These are phyloP conservation scores for Drosophila kepulauana DNA, from an alignment of 1,140 invertebrate species.

Conservation along the genomic window DNA sequence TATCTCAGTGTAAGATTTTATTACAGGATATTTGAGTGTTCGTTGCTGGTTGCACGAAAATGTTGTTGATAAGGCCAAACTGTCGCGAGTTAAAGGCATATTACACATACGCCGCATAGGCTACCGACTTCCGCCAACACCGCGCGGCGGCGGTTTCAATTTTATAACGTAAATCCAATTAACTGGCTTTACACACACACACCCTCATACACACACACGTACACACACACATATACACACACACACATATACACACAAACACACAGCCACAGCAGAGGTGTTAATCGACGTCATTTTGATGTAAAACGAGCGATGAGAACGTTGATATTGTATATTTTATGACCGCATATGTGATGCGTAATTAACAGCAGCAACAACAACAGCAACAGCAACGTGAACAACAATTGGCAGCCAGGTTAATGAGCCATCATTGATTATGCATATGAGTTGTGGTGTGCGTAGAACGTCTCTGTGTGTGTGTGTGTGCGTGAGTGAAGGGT, in stretches of 20 bases:
- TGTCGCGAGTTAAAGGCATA: conserved; percentile 34
- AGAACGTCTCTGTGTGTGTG: background rate
- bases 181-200: conserved; percentile 55
- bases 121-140: conserved; percentile 56
- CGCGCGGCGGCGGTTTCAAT: conserved; percentile 65
- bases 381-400: conserved; percentile 55
- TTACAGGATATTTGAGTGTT: background rate
- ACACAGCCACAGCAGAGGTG: conserved; percentile 53
- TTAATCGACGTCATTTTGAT: conserved; percentile 82
- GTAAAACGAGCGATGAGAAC: conserved; percentile 72
- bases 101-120: conserved; percentile 69
- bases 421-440: conserved; percentile 81
- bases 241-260: conserved; percentile 10
- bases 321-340: conserved; percentile 55
- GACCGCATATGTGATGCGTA: conserved; percentile 59
- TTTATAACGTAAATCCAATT: conserved; percentile 81
- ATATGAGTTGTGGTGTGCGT: conserved; percentile 60
- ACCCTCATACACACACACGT: conserved; percentile 8
- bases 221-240: background rate
- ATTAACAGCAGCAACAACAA: conserved; percentile 69
- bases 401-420: conserved; percentile 67
- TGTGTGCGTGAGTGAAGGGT: background rate
- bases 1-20: too few species aligned
- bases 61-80: too few species aligned
- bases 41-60: background rate